Evolutionary conservation across 1,140 invertebrate genomes (phyloP), one percentile per base, ranked within the genome.

Genomic region (Bombus sibiricus): DNA sequence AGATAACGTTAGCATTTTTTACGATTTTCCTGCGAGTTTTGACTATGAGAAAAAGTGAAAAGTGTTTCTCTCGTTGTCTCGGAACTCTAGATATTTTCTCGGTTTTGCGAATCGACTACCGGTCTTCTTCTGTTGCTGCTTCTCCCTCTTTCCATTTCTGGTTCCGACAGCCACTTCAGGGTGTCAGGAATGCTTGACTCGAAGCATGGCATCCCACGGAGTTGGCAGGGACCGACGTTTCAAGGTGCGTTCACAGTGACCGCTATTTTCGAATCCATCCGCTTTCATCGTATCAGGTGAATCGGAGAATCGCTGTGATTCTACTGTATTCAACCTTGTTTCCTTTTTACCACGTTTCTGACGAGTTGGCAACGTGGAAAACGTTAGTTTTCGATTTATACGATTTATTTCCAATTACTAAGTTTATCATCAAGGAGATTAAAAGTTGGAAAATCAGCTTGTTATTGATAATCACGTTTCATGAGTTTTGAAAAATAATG

Each of bases 121-220:
- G 25, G 64, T 81, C 83, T 86, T 62, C 25, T 47, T 59, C 73
- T 84, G 18, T 68, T 25, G 71, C 81, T 82, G 39, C n/a, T 37
- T 83, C 78, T 88, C 83, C 88, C 81, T 81, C 81, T 62, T 88
- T 89, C 86, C 88, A 90, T 88, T 88, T 91, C 90, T 91, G 88
- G 83, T 90, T 91, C 89, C 89, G 89, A 91, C 90, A 90, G 89
- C 88, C 89, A 91, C 89, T 91, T 90, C 89, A 90, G 89, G 80
- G 90, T 90, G 90, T 90, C 90, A 90, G 90, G 90, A 91, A 91
- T 90, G 90, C 85, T 85, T 75, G 89, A 90, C 90, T 90, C 89
- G 90, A 87, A 76, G 85, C 84, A 87, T 81, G 90, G 89, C 90
- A 89, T 91, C 89, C 89, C 90, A 89, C 80, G 68, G 89, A 91